Evolutionary conservation across 1,140 invertebrate genomes (phyloP).

Genomic region (Solen grandis): DNA sequence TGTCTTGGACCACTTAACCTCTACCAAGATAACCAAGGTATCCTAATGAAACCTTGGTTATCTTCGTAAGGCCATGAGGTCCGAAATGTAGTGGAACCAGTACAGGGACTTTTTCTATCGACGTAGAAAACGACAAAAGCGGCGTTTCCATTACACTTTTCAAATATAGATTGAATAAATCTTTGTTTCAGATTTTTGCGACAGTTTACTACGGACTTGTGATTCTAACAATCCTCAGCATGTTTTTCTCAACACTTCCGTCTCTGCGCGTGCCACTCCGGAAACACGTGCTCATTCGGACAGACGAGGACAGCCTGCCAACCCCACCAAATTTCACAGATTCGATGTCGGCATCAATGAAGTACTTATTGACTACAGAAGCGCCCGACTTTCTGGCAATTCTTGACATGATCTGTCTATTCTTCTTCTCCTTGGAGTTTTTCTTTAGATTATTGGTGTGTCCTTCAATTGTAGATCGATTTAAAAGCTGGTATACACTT

Average conservation of each 20-base stretch:
- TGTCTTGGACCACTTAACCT: no score
- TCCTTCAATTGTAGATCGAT: slow-evolving; percentile 22
- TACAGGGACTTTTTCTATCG: no score
- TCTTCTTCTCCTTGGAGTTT: slow-evolving; percentile 80
- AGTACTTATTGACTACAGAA: slow-evolving; percentile 15
- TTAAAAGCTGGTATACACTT: slow-evolving; percentile 39
- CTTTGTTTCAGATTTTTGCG: slow-evolving; percentile 49
- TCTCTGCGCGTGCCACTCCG: slow-evolving; percentile 28
- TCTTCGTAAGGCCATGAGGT: no score
- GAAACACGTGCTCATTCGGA: slow-evolving; percentile 25
- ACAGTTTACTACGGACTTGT: slow-evolving; percentile 44
- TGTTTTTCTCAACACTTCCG: slow-evolving; percentile 37
- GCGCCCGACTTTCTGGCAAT: slow-evolving; percentile 27
- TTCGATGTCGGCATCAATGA: slow-evolving; percentile 19
- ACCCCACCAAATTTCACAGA: slow-evolving; percentile 28
- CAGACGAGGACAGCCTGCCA: background rate
- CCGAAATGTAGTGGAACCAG: no score
- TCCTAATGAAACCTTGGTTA: no score
- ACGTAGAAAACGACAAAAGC: no score
- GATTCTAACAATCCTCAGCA: slow-evolving; percentile 35
- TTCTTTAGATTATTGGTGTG: slow-evolving; percentile 68
- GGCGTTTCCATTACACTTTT: no score
- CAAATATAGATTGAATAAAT: no score
- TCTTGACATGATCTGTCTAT: slow-evolving; percentile 73
- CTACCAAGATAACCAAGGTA: no score